Evolutionary conservation across 2,797 vertebrate genomes (phyloP).

Genomic region (Liasis olivaceus): DNA sequence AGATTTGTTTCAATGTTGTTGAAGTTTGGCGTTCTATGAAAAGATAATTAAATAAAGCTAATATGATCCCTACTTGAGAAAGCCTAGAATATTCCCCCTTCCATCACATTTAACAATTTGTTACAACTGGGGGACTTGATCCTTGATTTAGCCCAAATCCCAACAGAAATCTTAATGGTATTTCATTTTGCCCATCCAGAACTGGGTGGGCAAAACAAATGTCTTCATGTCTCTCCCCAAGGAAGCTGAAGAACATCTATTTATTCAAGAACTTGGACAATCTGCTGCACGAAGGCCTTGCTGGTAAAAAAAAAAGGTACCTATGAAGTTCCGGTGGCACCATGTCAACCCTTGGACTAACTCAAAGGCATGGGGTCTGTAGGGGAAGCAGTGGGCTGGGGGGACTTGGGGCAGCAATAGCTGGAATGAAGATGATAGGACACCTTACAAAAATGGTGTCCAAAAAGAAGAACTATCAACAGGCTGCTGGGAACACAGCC

Average conservation of each 20-base stretch:
- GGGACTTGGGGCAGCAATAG: constrained; percentile 21
- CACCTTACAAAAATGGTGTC: constrained; percentile 46
- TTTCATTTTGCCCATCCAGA: constrained; percentile 34
- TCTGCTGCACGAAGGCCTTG: constrained; percentile 33
- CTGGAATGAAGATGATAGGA: constrained; percentile 36
- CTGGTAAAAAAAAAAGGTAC: background rate
- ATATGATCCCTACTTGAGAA: background rate
- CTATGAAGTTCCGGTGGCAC: constrained; percentile 32
- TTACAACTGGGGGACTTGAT: background rate
- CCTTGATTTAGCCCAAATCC: background rate
- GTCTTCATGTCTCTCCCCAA: constrained; percentile 23
- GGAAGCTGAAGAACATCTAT: constrained; percentile 19
- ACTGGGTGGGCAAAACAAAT: background rate
- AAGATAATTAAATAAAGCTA: background rate
- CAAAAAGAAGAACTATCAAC: constrained; percentile 20
- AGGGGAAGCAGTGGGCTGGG: constrained; percentile 16
- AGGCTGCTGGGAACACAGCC: constrained; percentile 40
- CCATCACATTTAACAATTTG: no score
- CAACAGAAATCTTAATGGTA: background rate
- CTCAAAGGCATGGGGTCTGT: constrained; percentile 23
- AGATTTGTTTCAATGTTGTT: background rate
- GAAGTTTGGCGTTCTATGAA: background rate
- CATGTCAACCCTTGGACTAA: constrained; percentile 14
- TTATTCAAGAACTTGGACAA: constrained; percentile 33
- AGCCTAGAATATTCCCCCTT: background rate